Percentiles rank a stretch among this genome's conserved stretches.
These are phyloP conservation scores for Tethea ocularis DNA, from an alignment of 2,888 invertebrate species.

Conservation along the genomic window DNA sequence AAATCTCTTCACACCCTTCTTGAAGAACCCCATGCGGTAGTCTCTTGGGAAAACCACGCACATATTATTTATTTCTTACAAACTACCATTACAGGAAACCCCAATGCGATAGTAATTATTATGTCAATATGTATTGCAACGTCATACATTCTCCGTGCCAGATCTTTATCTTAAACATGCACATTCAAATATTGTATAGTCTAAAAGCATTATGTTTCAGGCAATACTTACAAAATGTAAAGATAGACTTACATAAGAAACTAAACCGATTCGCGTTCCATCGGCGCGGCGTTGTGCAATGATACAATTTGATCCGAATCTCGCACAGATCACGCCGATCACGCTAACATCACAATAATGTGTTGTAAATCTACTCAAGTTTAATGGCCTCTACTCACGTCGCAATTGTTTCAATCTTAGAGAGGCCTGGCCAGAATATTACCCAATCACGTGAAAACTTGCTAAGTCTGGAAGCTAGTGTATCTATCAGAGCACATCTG, in stretches of 20 bases:
- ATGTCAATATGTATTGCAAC: neutral
- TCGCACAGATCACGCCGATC: neutral
- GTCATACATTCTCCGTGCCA: neutral
- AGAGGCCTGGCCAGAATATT: too few species aligned
- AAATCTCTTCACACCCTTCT: too few species aligned
- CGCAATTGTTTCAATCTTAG: neutral
- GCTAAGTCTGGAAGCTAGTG: neutral
- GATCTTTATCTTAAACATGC: neutral
- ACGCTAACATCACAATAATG: neutral
- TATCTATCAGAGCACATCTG: neutral
- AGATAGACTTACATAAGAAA: neutral
- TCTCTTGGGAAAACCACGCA: too few species aligned
- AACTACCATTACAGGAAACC: too few species aligned
- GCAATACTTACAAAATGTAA: neutral
- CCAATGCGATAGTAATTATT: too few species aligned
- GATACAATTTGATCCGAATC: neutral
- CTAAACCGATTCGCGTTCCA: conserved; percentile 2
- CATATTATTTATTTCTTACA: too few species aligned
- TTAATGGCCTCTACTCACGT: neutral
- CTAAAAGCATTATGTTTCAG: neutral
- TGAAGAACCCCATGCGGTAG: too few species aligned
- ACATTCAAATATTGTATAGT: neutral
- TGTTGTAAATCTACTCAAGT: neutral
- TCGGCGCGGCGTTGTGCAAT: neutral
- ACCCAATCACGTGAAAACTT: too few species aligned